Conservation (phyloP, 2,113 vertebrate genomes). For the Chaenocephalus aceratus region DNA sequence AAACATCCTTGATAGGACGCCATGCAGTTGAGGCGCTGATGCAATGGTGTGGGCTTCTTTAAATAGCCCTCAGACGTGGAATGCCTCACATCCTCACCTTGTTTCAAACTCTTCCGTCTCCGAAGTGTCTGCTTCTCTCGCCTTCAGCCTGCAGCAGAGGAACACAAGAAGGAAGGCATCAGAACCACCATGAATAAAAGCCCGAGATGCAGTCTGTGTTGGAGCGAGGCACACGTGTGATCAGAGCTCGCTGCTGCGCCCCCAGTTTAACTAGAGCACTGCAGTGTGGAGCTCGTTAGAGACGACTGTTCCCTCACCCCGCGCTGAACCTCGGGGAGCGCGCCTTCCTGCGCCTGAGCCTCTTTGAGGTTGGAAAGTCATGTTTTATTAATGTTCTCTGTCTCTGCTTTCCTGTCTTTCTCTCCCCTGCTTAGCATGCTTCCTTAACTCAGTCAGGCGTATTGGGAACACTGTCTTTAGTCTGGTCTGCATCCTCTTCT, state of each 20-base stretch:
- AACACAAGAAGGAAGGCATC: conserved; percentile 1
- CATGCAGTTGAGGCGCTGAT: conserved; percentile 29
- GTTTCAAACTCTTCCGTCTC: conserved; percentile 26
- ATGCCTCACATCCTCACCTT: conserved; percentile 36
- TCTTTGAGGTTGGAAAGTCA: conserved; percentile 84
- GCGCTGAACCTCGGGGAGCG: conserved; percentile 78
- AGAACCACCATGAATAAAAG: conserved; percentile 43
- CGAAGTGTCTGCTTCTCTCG: background rate
- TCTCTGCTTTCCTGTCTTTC: conserved; percentile 29
- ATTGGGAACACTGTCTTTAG: conserved; percentile 58
- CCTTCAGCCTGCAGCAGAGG: conserved; percentile 52
- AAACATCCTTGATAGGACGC: conserved; percentile 20
- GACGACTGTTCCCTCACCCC: conserved; percentile 80
- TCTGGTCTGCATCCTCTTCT: conserved; percentile 60
- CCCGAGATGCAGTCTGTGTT: conserved; percentile 17
- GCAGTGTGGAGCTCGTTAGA: conserved; percentile 70
- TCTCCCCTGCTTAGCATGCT: conserved; percentile 45
- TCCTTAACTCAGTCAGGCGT: conserved; percentile 35
- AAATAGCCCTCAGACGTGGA: conserved; percentile 47
- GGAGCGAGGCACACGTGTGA: conserved; percentile 46
- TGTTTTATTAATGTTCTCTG: conserved; percentile 84
- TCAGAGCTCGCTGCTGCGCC: conserved; percentile 57
- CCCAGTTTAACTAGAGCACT: conserved; percentile 64
- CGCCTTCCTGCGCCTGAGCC: conserved; percentile 65
- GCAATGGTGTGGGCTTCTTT: conserved; percentile 44